A percentile compares a stretch with the other conserved stretches of the same genome.
Conservation (phyloP, 2,113 vertebrate genomes). For the Dipodomys spectabilis region DNA sequence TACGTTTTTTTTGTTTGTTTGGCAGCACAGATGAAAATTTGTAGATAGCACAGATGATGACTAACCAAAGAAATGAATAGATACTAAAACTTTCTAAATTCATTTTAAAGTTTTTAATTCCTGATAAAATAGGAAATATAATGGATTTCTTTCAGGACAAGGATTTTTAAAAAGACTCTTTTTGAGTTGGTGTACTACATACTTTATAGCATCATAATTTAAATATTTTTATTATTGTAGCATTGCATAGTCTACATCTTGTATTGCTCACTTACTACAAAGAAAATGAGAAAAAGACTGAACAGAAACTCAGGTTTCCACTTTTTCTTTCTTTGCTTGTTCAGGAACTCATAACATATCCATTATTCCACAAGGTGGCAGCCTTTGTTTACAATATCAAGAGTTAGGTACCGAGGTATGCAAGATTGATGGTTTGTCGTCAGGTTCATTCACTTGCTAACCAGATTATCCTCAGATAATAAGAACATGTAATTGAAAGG, state of each 20-base stretch:
- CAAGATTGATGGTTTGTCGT: neutral
- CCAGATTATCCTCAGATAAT: fast-evolving
- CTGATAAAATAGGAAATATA: neutral
- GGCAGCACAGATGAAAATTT: neutral
- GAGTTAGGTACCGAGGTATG: neutral
- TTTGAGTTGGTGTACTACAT: conserved; percentile 25
- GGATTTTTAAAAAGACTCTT: neutral
- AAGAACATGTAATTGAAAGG: fast-evolving
- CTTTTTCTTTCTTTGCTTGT: neutral
- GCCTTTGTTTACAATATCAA: conserved; percentile 21
- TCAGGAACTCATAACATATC: neutral
- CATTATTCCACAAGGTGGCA: conserved; percentile 79
- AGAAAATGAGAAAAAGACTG: neutral
- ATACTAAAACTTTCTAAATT: neutral
- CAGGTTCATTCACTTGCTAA: neutral
- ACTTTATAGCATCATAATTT: neutral
- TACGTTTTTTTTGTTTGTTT: neutral
- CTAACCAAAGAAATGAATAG: neutral
- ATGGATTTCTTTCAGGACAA: conserved; percentile 24
- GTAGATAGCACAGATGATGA: neutral
- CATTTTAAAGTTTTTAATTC: conserved; percentile 6
- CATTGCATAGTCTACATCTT: neutral
- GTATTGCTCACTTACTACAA: neutral
- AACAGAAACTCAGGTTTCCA: neutral
- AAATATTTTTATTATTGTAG: conserved; percentile 1